These are phyloP conservation scores for Callipepla squamata DNA, from an alignment of 2,113 vertebrate genomes.

Conservation along the genomic window DNA sequence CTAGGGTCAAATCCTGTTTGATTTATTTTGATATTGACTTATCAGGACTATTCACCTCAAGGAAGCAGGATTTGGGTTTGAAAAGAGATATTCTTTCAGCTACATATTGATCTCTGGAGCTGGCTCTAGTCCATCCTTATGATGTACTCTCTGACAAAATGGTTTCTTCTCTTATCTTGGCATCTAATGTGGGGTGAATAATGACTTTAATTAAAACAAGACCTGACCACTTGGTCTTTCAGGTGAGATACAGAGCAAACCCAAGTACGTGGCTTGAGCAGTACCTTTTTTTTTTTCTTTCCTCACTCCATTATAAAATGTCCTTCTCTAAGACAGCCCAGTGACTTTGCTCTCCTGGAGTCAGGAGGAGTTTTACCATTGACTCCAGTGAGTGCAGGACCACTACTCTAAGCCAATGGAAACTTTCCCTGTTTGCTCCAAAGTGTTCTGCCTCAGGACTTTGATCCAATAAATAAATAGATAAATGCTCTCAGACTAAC, in stretches of 20 bases:
- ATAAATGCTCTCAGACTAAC: not conserved
- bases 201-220: not conserved
- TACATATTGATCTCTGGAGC: constrained; percentile 66
- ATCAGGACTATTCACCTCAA: not conserved
- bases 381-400: not conserved
- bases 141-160: constrained; percentile 67
- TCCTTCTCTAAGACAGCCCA: not conserved
- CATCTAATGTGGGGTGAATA: not conserved
- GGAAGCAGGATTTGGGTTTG: not conserved
- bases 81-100: constrained; percentile 56
- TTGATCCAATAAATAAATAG: not conserved
- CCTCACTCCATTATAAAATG: not conserved
- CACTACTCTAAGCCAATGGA: not conserved
- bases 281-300: not conserved
- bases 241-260: not conserved
- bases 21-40: constrained; percentile 36
- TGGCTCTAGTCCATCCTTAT: constrained; percentile 55
- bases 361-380: not conserved
- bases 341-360: not conserved
- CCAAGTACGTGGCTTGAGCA: not conserved
- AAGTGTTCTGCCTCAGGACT: not conserved
- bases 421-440: not conserved
- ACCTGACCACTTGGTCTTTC: not conserved
- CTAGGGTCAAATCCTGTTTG: not conserved
- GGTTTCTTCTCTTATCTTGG: constrained; percentile 44